Evolutionary conservation across 2,113 vertebrate species (phyloP), one percentile per base, ranked within the genome.

Genomic region (Gallinago media): DNA sequence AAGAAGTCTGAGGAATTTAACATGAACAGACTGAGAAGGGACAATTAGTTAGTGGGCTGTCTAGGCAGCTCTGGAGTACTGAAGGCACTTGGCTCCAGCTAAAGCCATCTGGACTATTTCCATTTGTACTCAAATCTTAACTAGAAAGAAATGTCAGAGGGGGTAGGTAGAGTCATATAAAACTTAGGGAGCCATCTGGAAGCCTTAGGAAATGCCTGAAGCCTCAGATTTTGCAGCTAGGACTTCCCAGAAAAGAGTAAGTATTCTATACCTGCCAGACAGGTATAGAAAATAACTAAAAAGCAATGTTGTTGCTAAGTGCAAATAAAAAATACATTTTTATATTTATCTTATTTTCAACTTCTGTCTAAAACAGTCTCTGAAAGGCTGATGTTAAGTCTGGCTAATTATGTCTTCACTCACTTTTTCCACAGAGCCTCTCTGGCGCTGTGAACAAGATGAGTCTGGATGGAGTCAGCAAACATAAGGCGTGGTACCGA

Each of bases 101-200:
- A 85, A 92, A 95, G 66, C 93, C 94, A 95, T 97, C 96, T 97
- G 96, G 76, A 96, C 81, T 92, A 92, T 94, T 91, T 95, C 93
- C 94, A 95, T 96, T 91, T 96, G 96, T 94, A 87, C 73, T 95
- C 70, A 92, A 82, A 91, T 63, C 76, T 92, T 81, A 67, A 94
- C 86, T 71, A 59, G 68, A 89, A 95, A 94, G 86, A 95, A 95
- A 95, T 94, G 84, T 91, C 89, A 92, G 83, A 95, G 56, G 44
- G 83, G 47, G 73, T 87, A 96, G 55, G 70, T 92, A 95, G 56
- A 95, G 73, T 89, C 56, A 86, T 58, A 82, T 36, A 89, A 74
- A 92, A 94, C 25, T 81, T 91, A 55, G 13, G 26, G 16, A 94
- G 54, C 93, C 94, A 95, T 92, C 94, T 95, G 95, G 80, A 96